phyloP scores from a whole-genome alignment of 2,797 vertebrate species.

The Ispidina lecontei region DNA sequence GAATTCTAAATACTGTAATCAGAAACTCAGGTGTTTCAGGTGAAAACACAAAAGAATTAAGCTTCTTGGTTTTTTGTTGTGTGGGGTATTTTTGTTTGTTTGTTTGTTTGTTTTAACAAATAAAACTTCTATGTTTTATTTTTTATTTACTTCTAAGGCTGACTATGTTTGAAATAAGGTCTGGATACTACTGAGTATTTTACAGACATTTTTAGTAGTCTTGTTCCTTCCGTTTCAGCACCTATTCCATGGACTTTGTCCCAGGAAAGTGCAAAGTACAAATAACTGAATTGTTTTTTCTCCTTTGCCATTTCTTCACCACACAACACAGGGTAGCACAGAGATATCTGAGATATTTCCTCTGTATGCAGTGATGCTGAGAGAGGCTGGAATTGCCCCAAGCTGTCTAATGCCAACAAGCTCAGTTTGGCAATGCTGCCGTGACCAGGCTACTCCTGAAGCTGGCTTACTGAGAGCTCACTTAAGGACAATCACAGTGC shows the following conservation, averaged over 20 bases:
- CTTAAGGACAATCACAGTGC: not conserved
- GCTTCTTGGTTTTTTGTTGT: not conserved
- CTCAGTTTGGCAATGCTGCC: not conserved
- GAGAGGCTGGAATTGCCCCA: not conserved
- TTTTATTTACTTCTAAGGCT: not conserved
- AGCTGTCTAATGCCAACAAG: not conserved
- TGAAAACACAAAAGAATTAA: not conserved
- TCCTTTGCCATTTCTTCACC: not conserved
- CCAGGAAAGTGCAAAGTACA: accelerated
- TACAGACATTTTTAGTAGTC: not conserved
- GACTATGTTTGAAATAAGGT: accelerated
- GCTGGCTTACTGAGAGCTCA: not conserved
- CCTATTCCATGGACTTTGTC: not conserved
- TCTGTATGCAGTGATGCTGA: accelerated
- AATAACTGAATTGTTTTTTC: not conserved
- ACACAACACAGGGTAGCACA: not conserved
- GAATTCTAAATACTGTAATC: not conserved
- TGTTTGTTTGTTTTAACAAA: not conserved
- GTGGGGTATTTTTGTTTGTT: too few species aligned
- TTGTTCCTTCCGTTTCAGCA: not conserved
- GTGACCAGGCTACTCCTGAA: not conserved
- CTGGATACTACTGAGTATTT: not conserved
- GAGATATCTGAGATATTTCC: not conserved
- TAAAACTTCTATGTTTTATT: not conserved
- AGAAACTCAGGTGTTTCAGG: not conserved